Evolutionary conservation across 2,113 vertebrate species (phyloP).

Genomic region (Mastomys coucha): DNA sequence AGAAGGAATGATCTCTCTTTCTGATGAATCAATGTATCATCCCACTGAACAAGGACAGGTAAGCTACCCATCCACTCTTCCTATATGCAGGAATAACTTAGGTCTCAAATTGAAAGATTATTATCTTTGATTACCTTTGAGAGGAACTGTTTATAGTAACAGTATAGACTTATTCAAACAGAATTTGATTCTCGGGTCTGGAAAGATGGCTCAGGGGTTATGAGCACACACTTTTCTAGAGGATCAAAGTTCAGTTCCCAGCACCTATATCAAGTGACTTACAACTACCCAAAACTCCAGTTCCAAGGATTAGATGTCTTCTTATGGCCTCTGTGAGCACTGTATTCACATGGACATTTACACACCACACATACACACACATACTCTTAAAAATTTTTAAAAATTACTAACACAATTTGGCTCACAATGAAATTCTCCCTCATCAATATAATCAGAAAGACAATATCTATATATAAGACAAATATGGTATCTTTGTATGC

Average conservation of each 20-base stretch:
- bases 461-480: not conserved
- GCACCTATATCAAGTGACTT: not conserved
- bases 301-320: not conserved
- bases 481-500: not conserved
- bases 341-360: not conserved
- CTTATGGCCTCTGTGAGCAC: not conserved
- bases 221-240: not conserved
- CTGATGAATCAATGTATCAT: not conserved
- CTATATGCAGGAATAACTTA: not conserved
- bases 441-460: not conserved
- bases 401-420: not conserved
- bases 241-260: not conserved
- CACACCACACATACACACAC: not conserved
- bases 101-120: not conserved
- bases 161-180: not conserved
- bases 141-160: not conserved
- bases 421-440: not conserved
- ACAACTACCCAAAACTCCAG: not conserved
- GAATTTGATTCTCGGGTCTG: not conserved
- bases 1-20: not conserved
- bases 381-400: not conserved
- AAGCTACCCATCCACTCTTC: not conserved
- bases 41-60: fast-evolving
- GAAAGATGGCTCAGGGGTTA: not conserved
- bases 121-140: not conserved